Percentiles rank a stretch among this genome's conserved stretches.
Evolutionary conservation across 2,113 vertebrate species (phyloP).

Genomic region (Zapus hudsonius): DNA sequence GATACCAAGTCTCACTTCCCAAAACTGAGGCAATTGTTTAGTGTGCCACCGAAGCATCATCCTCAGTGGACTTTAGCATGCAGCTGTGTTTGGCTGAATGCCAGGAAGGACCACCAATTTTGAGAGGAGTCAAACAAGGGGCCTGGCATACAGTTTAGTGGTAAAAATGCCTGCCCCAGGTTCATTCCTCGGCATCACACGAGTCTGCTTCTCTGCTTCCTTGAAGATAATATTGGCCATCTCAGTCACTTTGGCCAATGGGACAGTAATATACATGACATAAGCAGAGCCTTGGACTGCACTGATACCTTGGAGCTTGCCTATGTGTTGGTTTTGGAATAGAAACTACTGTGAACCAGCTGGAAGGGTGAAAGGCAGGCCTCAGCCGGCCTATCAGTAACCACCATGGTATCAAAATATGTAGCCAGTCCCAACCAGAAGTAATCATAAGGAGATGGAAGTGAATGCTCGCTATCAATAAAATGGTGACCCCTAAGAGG

Average conservation of each 20-base stretch:
- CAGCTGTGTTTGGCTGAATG: background rate
- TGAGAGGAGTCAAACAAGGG: background rate
- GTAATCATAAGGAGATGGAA: background rate
- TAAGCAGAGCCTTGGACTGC: background rate
- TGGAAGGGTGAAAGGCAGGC: background rate
- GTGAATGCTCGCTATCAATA: background rate
- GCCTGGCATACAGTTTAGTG: background rate
- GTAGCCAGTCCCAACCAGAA: background rate
- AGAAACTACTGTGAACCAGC: background rate
- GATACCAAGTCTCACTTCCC: background rate
- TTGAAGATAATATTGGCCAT: background rate
- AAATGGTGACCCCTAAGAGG: background rate
- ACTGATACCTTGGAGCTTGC: background rate
- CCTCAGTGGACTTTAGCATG: background rate
- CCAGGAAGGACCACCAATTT: background rate
- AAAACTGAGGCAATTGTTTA: background rate
- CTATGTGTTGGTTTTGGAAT: constrained; percentile 17
- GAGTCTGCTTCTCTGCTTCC: background rate
- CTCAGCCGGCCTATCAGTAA: background rate
- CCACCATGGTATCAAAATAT: background rate
- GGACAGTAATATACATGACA: background rate
- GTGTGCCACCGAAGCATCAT: background rate
- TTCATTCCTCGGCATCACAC: background rate
- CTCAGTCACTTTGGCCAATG: background rate
- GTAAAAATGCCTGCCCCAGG: background rate